phyloP scores from a whole-genome alignment of 2,888 invertebrate species.

The Oscheius sp. region DNA sequence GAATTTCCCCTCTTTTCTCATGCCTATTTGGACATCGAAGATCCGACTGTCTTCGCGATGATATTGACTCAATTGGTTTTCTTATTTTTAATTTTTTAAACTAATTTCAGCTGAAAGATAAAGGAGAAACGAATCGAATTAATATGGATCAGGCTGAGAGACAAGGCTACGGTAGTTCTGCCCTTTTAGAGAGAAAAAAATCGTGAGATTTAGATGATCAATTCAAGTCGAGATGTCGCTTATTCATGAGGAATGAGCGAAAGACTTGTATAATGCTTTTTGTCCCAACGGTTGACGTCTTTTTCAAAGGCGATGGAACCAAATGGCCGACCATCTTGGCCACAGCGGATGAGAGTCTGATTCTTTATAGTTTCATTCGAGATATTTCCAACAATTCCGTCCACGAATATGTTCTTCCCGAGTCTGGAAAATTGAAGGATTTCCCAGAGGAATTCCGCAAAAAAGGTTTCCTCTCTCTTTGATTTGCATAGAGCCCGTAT shows the following conservation, averaged over 20 bases:
- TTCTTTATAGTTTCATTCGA: conserved; percentile 15
- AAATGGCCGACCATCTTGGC: conserved; percentile 16
- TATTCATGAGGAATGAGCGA: neutral
- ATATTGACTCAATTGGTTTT: conserved; percentile 10
- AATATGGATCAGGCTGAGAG: neutral
- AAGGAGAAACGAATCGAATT: neutral
- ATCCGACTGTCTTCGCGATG: conserved; percentile 15
- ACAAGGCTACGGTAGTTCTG: conserved; percentile 3
- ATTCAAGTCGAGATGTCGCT: neutral
- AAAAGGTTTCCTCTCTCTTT: neutral
- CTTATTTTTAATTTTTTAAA: neutral
- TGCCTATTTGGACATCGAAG: neutral
- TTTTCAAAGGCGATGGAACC: neutral
- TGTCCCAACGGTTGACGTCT: neutral
- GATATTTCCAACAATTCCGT: neutral
- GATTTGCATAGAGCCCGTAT: neutral
- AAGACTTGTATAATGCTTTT: neutral
- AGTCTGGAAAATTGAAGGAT: neutral
- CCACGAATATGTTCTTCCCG: neutral
- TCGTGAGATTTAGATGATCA: neutral
- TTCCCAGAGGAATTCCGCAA: neutral
- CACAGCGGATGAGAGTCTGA: conserved; percentile 16
- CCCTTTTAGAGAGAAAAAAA: neutral
- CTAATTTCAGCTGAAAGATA: neutral
- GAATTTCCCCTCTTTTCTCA: neutral